A percentile compares a stretch with the other conserved stretches of the same genome.
These are phyloP conservation scores for Drosophila biarmipes DNA, from an alignment of 1,140 invertebrate genomes.

Conservation along the genomic window DNA sequence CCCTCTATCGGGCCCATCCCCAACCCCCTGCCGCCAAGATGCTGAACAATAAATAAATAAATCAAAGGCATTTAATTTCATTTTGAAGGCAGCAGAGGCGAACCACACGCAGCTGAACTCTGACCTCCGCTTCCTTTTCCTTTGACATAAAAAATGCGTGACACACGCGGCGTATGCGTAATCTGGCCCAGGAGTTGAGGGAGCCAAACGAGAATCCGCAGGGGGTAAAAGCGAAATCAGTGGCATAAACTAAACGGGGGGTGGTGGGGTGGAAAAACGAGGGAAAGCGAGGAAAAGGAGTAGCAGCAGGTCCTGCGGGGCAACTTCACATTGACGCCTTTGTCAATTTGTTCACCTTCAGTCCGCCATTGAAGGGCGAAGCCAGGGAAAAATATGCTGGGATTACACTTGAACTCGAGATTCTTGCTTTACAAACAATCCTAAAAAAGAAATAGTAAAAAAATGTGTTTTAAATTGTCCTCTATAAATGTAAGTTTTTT, in stretches of 20 bases:
- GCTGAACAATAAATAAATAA: constrained; percentile 66
- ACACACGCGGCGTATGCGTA: constrained; percentile 70
- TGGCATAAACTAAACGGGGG: constrained; percentile 20
- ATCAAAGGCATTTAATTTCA: constrained; percentile 77
- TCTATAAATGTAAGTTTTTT: too few species aligned
- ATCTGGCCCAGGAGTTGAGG: constrained; percentile 42
- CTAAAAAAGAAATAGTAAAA: too few species aligned
- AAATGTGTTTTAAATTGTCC: too few species aligned
- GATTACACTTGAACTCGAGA: neutral
- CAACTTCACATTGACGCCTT: constrained; percentile 64
- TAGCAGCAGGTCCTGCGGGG: constrained; percentile 27
- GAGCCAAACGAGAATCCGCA: constrained; percentile 9
- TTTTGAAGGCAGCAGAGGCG: constrained; percentile 42
- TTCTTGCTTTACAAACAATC: neutral
- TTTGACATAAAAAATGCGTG: constrained; percentile 34
- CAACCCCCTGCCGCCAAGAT: neutral
- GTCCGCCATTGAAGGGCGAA: constrained; percentile 39
- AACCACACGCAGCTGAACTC: constrained; percentile 25
- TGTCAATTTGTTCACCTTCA: constrained; percentile 69
- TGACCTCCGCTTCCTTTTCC: neutral
- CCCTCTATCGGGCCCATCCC: constrained; percentile 7
- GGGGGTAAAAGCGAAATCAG: constrained; percentile 48
- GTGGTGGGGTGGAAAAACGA: too few species aligned
- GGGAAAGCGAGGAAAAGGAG: neutral
- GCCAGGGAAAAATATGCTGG: neutral